These are phyloP conservation scores for Rhombomys opimus DNA, from an alignment of 2,113 vertebrate species.

Conservation along the genomic window DNA sequence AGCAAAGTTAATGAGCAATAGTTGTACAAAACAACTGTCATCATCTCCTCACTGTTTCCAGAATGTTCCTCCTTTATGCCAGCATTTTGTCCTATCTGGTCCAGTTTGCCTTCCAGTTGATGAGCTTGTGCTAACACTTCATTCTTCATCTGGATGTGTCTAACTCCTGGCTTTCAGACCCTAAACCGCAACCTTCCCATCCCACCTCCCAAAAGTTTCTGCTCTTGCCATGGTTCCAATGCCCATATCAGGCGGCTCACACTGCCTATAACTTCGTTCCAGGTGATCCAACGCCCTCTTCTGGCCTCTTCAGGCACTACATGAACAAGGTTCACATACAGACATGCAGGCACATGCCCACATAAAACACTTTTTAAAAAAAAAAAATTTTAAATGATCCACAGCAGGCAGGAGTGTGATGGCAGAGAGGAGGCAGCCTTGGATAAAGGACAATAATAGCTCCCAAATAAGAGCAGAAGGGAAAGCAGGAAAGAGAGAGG, in stretches of 20 bases:
- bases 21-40: background rate
- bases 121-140: background rate
- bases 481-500: background rate
- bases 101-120: background rate
- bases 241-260: background rate
- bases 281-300: background rate
- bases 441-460: background rate
- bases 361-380: background rate
- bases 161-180: background rate
- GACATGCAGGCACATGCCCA: background rate
- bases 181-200: background rate
- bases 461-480: background rate
- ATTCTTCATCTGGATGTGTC: background rate
- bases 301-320: background rate
- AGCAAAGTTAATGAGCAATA: constrained; percentile 19
- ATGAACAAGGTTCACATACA: background rate
- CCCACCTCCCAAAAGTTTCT: background rate
- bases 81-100: background rate
- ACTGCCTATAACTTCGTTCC: background rate
- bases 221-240: background rate
- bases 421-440: background rate
- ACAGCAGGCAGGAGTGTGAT: background rate
- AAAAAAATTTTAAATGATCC: background rate
- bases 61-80: background rate
- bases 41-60: constrained; percentile 10